Evolutionary conservation across 2,113 vertebrate genomes (phyloP).

Genomic region (Xiphophorus couchianus): DNA sequence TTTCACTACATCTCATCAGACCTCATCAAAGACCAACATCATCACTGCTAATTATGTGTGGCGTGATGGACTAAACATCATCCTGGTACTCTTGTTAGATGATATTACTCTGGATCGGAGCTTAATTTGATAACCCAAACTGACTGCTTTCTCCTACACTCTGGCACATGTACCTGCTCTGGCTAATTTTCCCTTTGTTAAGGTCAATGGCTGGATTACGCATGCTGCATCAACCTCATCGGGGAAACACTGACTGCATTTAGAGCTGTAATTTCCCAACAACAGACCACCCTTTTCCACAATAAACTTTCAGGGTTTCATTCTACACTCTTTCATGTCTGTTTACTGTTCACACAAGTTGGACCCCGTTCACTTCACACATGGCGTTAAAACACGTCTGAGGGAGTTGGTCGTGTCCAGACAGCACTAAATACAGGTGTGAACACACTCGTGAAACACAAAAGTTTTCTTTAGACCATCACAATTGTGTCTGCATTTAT

Average conservation of each 20-base stretch:
- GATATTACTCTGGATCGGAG: constrained; percentile 30
- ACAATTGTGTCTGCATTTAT: no score
- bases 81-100: constrained; percentile 26
- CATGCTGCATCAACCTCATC: background rate
- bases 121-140: constrained; percentile 49
- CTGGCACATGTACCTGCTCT: constrained; percentile 24
- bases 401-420: background rate
- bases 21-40: constrained; percentile 65
- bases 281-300: background rate
- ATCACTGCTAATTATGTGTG: constrained; percentile 65
- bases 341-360: background rate
- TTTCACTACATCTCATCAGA: constrained; percentile 71
- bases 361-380: background rate
- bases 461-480: background rate
- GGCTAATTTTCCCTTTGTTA: constrained; percentile 7
- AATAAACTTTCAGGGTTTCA: background rate
- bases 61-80: constrained; percentile 53
- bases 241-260: background rate
- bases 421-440: background rate
- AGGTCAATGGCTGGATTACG: constrained; percentile 2
- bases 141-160: constrained; percentile 22
- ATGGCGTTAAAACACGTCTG: background rate
- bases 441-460: background rate
- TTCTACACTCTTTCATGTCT: background rate
- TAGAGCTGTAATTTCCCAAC: background rate